These are phyloP conservation scores for Melolontha melolontha DNA, from an alignment of 2,888 invertebrate genomes.

Conservation along the genomic window DNA sequence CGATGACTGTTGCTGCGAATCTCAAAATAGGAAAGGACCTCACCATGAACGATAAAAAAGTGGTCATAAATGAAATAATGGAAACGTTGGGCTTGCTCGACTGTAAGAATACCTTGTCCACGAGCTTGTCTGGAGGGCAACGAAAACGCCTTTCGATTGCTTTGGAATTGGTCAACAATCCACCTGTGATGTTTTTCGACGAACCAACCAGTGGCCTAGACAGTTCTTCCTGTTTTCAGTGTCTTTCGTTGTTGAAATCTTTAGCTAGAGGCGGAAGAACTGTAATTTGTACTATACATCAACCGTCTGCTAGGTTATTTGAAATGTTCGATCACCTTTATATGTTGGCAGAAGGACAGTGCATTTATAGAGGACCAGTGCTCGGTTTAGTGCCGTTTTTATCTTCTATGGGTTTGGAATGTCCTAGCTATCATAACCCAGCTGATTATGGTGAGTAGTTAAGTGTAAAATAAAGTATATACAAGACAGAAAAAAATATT, in stretches of 20 bases:
- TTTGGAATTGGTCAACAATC: constrained; percentile 93
- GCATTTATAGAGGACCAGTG: constrained; percentile 91
- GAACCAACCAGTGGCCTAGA: constrained; percentile 95
- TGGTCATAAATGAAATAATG: constrained; percentile 87
- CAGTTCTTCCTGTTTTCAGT: constrained; percentile 94
- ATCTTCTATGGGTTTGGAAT: constrained; percentile 84
- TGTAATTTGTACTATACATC: constrained; percentile 96
- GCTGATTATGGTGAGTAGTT: constrained; percentile 90
- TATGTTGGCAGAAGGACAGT: constrained; percentile 91
- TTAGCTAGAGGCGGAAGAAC: constrained; percentile 90
- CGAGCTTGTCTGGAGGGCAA: constrained; percentile 90
- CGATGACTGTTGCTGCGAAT: constrained; percentile 94
- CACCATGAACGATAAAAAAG: constrained; percentile 77
- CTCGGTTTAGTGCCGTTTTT: constrained; percentile 89
- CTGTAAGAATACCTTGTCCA: constrained; percentile 81
- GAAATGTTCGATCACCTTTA: constrained; percentile 96
- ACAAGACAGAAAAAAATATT: not conserved
- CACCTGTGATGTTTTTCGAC: constrained; percentile 97
- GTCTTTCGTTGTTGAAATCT: constrained; percentile 88
- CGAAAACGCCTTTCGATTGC: constrained; percentile 92
- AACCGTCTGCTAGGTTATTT: constrained; percentile 94
- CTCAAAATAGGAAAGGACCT: constrained; percentile 89
- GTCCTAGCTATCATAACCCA: constrained; percentile 96
- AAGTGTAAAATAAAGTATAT: not conserved
- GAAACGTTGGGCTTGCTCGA: constrained; percentile 86